Conservation (phyloP, 2,888 invertebrate genomes). For the Drosophila maculinotata region DNA sequence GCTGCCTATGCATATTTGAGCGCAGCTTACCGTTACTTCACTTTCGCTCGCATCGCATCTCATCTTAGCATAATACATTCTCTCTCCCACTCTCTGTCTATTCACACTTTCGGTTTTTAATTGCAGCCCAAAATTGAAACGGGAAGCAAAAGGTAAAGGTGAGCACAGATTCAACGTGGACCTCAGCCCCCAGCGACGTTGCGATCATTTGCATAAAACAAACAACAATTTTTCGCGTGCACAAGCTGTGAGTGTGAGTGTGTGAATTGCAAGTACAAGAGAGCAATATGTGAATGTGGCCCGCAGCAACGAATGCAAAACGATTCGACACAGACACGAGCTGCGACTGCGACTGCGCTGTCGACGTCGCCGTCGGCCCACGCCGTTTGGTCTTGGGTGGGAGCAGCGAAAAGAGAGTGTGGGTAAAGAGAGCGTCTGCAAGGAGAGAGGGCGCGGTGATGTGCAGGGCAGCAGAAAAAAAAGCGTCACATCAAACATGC, state of each 20-base stretch:
- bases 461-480: constrained; percentile 36
- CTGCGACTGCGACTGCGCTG: constrained; percentile 27
- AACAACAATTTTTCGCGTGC: constrained; percentile 65
- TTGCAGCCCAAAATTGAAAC: constrained; percentile 55
- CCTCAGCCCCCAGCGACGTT: constrained; percentile 44
- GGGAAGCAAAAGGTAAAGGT: constrained; percentile 50
- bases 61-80: constrained; percentile 36
- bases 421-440: constrained; percentile 3
- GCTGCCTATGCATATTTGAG: constrained; percentile 6
- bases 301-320: constrained; percentile 65
- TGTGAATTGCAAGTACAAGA: constrained; percentile 35
- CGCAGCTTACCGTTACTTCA: constrained; percentile 6
- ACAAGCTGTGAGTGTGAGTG: constrained; percentile 10
- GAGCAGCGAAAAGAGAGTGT: constrained; percentile 11
- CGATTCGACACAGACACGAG: constrained; percentile 68
- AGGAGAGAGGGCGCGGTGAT: constrained; percentile 11
- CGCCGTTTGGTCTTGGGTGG: constrained; percentile 23
- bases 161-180: constrained; percentile 2
- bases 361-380: constrained; percentile 45
- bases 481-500: constrained; percentile 78
- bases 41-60: constrained; percentile 41
- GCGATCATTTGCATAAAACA: constrained; percentile 78
- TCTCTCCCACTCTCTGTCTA: constrained; percentile 22
- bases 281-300: constrained; percentile 45
- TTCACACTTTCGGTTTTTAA: constrained; percentile 78